Conservation (phyloP, 2,888 invertebrate genomes). For the Drosophila niveifrons region DNA sequence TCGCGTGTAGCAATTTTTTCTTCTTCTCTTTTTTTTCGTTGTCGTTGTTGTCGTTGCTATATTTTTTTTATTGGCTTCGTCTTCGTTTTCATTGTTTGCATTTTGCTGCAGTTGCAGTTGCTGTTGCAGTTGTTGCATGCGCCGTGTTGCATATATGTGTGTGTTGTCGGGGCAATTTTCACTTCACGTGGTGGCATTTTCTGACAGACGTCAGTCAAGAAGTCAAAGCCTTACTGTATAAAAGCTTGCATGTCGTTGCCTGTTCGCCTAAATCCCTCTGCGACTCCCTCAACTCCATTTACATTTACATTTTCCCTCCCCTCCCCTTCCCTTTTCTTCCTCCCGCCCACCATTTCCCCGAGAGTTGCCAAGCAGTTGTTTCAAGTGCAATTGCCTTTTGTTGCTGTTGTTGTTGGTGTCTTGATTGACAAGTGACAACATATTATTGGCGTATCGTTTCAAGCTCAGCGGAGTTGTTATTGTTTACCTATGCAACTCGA, state of each 20-base stretch:
- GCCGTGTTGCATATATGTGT: constrained; percentile 12
- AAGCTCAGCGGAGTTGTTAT: constrained; percentile 50
- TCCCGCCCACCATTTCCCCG: constrained; percentile 18
- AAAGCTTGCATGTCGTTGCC: constrained; percentile 48
- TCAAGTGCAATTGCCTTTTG: constrained; percentile 55
- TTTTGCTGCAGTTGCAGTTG: constrained; percentile 22
- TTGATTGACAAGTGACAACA: constrained; percentile 82
- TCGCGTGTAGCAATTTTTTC: constrained; percentile 73
- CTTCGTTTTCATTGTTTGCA: constrained; percentile 49
- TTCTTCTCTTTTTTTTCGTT: constrained; percentile 12
- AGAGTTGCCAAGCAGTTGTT: constrained; percentile 38
- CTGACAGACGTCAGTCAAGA: constrained; percentile 78
- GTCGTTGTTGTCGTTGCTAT: constrained; percentile 8
- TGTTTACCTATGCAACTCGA: constrained; percentile 61
- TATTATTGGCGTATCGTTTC: constrained; percentile 79
- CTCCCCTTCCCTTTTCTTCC: constrained; percentile 2
- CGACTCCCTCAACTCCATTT: constrained; percentile 1
- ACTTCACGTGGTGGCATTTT: constrained; percentile 78
- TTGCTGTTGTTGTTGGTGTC: constrained; percentile 51
- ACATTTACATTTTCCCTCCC: constrained; percentile 23
- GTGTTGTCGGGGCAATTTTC: constrained; percentile 74
- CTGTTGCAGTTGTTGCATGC: constrained; percentile 20
- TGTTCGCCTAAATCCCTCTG: background rate
- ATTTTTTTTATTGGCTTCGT: constrained; percentile 58
- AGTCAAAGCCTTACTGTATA: constrained; percentile 54